Evolutionary conservation across 2,113 vertebrate species (phyloP), one percentile per base, ranked within the genome.

Genomic region (Ageneiosus marmoratus): DNA sequence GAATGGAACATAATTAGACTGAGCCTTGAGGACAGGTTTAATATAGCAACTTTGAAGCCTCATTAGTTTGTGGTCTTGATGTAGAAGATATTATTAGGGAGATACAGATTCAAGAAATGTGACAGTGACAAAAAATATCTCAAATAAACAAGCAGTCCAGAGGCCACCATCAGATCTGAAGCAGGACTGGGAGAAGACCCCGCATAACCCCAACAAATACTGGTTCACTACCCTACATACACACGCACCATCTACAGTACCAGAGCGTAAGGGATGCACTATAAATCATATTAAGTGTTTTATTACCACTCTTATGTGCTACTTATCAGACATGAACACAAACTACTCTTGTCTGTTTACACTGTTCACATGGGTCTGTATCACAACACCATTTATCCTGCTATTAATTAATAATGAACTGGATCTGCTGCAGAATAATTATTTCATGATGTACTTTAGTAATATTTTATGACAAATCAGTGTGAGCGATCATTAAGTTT

Each of bases 381-480:
- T 82, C 50, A 86, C 78, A 83, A 81, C 32, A 67, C 77, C 53
- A 85, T 88, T 81, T 48, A 86, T 81, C 77, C 46, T 80, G 56
- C 79, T 11, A 55, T 88, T 81, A 88, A 88, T 88, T 85, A 86
- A 86, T 86, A 85, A 88, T 88, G 85, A 85, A 79, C 67, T 86
- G 51, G 83, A 88, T 86, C 85, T 86, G 74, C 80, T 83, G 83
- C 41, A 51, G 77, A 70, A 86, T 88, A 85, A 88, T 88, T 88
- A 83, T 88, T 88, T 86, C 80, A 88, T 88, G 85, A 86, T 85
- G 80, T 88, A 84, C 85, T 88, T 85, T 76, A 88, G 87, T 80
- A 88, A 88, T 86, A 85, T 88, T 88, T 88, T 83, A 88, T 88
- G 85, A 86, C 85, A 88, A 88, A 86, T 80, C 87, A 85, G 85